Evolutionary conservation across 1,140 invertebrate species (phyloP).

Genomic region (Campoletis sonorensis): DNA sequence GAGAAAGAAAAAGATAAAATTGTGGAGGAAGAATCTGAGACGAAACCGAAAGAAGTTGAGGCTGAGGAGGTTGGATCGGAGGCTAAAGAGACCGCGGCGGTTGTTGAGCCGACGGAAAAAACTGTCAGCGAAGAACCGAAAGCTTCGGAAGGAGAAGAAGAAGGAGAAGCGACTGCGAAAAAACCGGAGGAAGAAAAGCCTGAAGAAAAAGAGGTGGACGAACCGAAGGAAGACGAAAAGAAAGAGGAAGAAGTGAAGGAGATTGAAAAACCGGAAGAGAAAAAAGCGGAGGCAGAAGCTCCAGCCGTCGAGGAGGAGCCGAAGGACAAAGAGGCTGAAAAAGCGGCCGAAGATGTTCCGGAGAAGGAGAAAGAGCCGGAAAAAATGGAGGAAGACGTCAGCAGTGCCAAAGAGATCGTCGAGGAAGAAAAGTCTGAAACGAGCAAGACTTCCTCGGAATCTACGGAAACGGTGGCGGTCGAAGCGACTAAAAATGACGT

Average conservation of each 20-base stretch:
- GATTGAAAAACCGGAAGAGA: conserved; percentile 50
- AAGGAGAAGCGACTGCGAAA: conserved; percentile 45
- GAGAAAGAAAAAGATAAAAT: conserved; percentile 54
- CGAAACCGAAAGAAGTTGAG: conserved; percentile 54
- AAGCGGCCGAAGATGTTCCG: conserved; percentile 48
- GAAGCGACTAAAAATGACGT: conserved; percentile 52
- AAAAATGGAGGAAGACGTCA: conserved; percentile 50
- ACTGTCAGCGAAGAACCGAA: conserved; percentile 47
- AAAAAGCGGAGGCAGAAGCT: conserved; percentile 11
- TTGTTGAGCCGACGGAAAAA: conserved; percentile 46
- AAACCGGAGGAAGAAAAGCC: conserved; percentile 52
- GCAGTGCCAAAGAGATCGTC: conserved; percentile 41
- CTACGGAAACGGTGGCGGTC: conserved; percentile 43
- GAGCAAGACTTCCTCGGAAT: conserved; percentile 40
- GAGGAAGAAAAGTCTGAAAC: conserved; percentile 42
- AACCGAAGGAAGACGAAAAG: conserved; percentile 52
- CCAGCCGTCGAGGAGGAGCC: conserved; percentile 41
- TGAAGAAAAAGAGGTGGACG: conserved; percentile 51
- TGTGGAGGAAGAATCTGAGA: conserved; percentile 61
- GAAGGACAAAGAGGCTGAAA: conserved; percentile 60
- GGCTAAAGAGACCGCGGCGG: not conserved
- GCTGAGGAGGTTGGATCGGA: conserved; percentile 53
- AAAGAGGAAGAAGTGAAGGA: conserved; percentile 52
- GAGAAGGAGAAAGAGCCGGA: conserved; percentile 50
- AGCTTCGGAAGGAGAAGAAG: conserved; percentile 45